Conservation (phyloP, 2,113 vertebrate species). For the mouse (Mus musculus) region DNA sequence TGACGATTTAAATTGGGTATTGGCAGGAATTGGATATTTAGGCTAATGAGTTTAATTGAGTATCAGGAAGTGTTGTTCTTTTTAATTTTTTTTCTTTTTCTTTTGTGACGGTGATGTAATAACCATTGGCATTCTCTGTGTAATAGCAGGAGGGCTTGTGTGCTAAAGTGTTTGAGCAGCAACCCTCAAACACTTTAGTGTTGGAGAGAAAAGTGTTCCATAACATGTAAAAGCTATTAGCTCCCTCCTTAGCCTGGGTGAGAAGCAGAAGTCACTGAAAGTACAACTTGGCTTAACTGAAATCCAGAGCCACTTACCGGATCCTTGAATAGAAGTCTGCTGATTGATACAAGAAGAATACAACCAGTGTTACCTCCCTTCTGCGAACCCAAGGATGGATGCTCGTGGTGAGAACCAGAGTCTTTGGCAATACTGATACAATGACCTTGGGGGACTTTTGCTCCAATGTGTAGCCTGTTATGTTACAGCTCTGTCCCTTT, state of each 20-base stretch:
- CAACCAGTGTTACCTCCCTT: too few species aligned
- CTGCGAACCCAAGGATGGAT: neutral
- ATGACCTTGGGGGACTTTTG: neutral
- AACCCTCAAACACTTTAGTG: neutral
- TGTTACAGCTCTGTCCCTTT: neutral
- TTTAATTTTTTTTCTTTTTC: neutral
- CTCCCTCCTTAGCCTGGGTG: constrained; percentile 19
- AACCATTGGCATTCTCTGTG: constrained; percentile 41
- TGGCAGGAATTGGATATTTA: constrained; percentile 69
- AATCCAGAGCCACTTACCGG: neutral
- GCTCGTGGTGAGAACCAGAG: neutral
- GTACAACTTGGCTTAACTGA: constrained; percentile 4
- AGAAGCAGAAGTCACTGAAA: constrained; percentile 49
- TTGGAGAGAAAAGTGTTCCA: constrained; percentile 58
- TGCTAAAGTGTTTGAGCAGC: constrained; percentile 47
- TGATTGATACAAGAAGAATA: neutral
- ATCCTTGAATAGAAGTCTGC: neutral
- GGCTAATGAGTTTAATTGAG: constrained; percentile 67
- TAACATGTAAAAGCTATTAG: constrained; percentile 56
- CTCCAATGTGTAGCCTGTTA: neutral
- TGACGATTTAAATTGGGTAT: constrained; percentile 64
- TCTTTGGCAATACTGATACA: neutral
- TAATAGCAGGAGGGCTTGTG: constrained; percentile 51
- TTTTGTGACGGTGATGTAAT: constrained; percentile 55
- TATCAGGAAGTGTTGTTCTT: constrained; percentile 57